Evolutionary conservation across 2,888 invertebrate species (phyloP).

Genomic region (Plagodis pulveraria): DNA sequence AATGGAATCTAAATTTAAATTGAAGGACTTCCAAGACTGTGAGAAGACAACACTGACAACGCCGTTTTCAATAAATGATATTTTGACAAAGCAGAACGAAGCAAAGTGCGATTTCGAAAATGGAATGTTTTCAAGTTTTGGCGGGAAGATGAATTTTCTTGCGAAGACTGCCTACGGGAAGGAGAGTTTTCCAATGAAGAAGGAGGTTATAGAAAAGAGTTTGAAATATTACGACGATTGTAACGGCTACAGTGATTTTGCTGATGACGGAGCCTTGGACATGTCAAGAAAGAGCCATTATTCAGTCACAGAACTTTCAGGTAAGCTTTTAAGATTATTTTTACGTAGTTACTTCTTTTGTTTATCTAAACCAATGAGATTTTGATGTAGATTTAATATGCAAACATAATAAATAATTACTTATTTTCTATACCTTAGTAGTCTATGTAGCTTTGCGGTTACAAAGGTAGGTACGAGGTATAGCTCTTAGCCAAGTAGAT

Average conservation of each 20-base stretch:
- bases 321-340: conserved; percentile 43
- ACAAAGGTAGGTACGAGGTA: no score
- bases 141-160: conserved; percentile 71
- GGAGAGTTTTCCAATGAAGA: conserved; percentile 57
- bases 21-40: conserved; percentile 72
- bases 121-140: conserved; percentile 71
- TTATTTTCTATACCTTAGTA: no score
- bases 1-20: conserved; percentile 78
- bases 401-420: no score
- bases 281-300: conserved; percentile 80
- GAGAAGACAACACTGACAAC: conserved; percentile 81
- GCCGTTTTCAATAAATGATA: conserved; percentile 90
- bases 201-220: conserved; percentile 69
- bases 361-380: no score
- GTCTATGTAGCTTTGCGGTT: no score
- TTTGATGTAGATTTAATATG: no score
- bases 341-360: background rate
- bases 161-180: conserved; percentile 58
- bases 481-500: no score
- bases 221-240: conserved; percentile 76
- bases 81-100: conserved; percentile 85
- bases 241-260: conserved; percentile 66
- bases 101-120: conserved; percentile 75
- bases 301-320: conserved; percentile 77
- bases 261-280: conserved; percentile 76